Conservation (phyloP, 2,113 vertebrate species). For the Cryptoleucopteryx plumbea region DNA sequence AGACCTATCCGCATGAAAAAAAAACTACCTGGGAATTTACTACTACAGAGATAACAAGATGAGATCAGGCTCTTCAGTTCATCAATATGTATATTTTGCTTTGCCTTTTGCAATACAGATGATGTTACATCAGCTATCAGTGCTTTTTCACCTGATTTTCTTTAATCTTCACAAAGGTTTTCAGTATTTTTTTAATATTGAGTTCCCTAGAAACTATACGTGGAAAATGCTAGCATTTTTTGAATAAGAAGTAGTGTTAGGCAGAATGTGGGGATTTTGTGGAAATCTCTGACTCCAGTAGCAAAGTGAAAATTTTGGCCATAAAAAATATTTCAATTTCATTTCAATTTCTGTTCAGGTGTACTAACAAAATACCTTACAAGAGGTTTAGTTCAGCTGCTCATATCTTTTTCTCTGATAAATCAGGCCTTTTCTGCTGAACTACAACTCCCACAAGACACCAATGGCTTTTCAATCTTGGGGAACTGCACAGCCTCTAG, state of each 20-base stretch:
- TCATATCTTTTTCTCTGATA: neutral
- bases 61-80: neutral
- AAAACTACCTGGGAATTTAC: neutral
- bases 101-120: neutral
- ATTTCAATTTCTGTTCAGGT: neutral
- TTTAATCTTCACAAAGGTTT: neutral
- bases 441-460: neutral
- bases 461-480: neutral
- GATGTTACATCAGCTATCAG: neutral
- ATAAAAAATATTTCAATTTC: neutral
- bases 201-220: neutral
- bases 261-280: neutral
- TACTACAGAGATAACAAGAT: neutral
- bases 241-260: neutral
- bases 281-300: neutral
- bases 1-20: neutral
- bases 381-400: neutral
- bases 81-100: neutral
- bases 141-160: neutral
- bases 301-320: neutral
- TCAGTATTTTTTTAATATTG: neutral
- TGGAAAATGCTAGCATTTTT: neutral
- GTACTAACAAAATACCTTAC: neutral
- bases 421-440: neutral
- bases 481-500: neutral